Base-by-base conservation (phyloP, 2,888 invertebrate genomes). In the Spisula subtruncata region DNA sequence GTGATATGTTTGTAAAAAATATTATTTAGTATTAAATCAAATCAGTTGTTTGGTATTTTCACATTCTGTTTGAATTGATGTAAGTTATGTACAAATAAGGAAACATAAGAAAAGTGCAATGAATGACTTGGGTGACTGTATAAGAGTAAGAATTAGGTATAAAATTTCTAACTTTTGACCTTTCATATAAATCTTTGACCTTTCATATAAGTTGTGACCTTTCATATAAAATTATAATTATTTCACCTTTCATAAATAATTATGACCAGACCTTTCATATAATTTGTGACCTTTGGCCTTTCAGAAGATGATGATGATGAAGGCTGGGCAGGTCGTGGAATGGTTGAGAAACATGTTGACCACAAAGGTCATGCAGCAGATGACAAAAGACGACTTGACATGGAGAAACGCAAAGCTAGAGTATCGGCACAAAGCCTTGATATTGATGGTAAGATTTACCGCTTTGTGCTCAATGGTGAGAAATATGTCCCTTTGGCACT, bases 311-410 rank as follows among this genome's bases (percentile, higher is more conserved):
- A 90, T 18, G 91, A 91, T 18, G 92, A 91, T 2, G 91, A 92
- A 60, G 91, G 87, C 12, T 92, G 92, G 92, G 92, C 91, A 25
- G 92, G 92, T 25, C 89, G 82, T 35, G 81, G 83, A 12, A 80
- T 89, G 12, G 83, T 88, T 14, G 92, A 92, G 87, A 86, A 84
- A 48, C 81, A 84, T 2, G 60, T 83, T 18, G 86, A 85, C 20
- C 86, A 83, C 29, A 84, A 54, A 54, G 80, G 85, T 41, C 90
- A 91, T 71, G 81, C 51, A 60, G 87, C 41, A 71, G 93, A 88
- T 56, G 92, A 89, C 66, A 91, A 81, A 54, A 87, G 81, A 66
- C 89, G 91, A 88, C 86, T 48, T n/a, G 90, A 85, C 66, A 86
- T 84, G 81, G 93, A 86, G 54, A 92, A 85, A 87, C 83, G 89